Evolutionary conservation across 2,113 vertebrate species (phyloP).

Genomic region (sheep (Ovis aries)): ARS-UI_Ramb_v3.0 NC_056054.1:198274001-198274500

Average conservation of each 20-base stretch:
- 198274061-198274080: neutral
- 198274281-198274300: neutral
- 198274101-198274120: neutral
- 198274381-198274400: neutral
- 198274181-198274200: fast-evolving
- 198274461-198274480: neutral
- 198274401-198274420: neutral
- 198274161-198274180: fast-evolving
- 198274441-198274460: neutral
- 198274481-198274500: neutral
- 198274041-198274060: neutral
- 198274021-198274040: neutral
- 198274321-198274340: neutral
- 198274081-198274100: neutral
- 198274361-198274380: fast-evolving
- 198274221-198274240: neutral
- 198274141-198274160: neutral
- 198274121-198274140: neutral
- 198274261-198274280: neutral
- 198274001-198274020: neutral
- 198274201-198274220: neutral
- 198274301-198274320: neutral
- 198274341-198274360: fast-evolving
- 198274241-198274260: neutral
- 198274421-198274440: neutral